A percentile compares a stretch with the other conserved stretches of the same genome.
Conservation (phyloP, 2,888 invertebrate genomes). For the Drosophila flavopinicola region DNA sequence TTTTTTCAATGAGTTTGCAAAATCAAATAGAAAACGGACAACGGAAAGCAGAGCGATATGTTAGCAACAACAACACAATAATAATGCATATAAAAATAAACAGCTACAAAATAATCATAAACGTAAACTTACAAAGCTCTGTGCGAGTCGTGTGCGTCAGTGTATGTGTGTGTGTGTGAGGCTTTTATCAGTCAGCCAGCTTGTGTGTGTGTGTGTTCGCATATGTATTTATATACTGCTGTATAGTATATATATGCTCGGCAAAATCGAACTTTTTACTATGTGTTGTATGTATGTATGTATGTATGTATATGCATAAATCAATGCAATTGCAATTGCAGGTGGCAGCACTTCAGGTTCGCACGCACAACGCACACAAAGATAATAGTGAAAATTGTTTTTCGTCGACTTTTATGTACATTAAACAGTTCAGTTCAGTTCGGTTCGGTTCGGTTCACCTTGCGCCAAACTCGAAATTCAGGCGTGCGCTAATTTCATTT, state of each 20-base stretch:
- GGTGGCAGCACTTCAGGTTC: slow-evolving; percentile 53
- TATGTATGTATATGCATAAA: slow-evolving; percentile 43
- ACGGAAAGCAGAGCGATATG: slow-evolving; percentile 64
- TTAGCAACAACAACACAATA: slow-evolving; percentile 43
- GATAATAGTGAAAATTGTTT: slow-evolving; percentile 67
- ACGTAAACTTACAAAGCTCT: slow-evolving; percentile 69
- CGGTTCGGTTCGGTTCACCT: slow-evolving; percentile 63
- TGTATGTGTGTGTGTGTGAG: slow-evolving; percentile 28
- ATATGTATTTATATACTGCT: slow-evolving; percentile 29
- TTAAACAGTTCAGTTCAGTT: slow-evolving; percentile 36
- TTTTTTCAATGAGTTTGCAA: slow-evolving; percentile 69
- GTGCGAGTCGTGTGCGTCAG: slow-evolving; percentile 21
- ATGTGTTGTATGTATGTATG: slow-evolving; percentile 20
- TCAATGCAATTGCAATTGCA: slow-evolving; percentile 54
- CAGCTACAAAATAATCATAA: slow-evolving; percentile 65
- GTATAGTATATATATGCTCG: slow-evolving; percentile 51
- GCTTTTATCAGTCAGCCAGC: slow-evolving; percentile 60
- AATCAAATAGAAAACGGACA: slow-evolving; percentile 67
- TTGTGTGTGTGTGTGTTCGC: slow-evolving; percentile 7
- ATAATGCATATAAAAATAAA: slow-evolving; percentile 39
- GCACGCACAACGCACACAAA: slow-evolving; percentile 64
- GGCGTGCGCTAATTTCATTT: slow-evolving; percentile 75
- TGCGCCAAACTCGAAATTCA: slow-evolving; percentile 75
- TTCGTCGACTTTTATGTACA: slow-evolving; percentile 55
- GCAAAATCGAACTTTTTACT: slow-evolving; percentile 42